phyloP scores from a whole-genome alignment of 2,797 vertebrate species.

The Nasua narica region DNA sequence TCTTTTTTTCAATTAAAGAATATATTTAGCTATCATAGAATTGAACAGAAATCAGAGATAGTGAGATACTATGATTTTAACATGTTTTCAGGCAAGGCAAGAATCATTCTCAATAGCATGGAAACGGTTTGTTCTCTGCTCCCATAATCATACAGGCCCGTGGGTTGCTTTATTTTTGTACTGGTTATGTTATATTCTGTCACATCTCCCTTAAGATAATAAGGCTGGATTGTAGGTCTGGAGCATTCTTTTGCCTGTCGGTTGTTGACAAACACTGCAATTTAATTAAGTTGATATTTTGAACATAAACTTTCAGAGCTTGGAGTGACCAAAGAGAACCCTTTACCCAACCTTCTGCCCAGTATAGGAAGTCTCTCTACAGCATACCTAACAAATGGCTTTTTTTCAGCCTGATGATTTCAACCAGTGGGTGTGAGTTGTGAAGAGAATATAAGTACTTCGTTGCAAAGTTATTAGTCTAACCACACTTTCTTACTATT shows the following conservation, averaged over 20 bases:
- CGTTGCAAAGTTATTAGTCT: not conserved
- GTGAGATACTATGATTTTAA: not conserved
- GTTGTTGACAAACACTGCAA: not conserved
- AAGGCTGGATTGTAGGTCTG: not conserved
- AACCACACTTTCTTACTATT: not conserved
- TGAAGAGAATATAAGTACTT: not conserved
- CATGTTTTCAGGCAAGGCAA: not conserved
- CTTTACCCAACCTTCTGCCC: not conserved
- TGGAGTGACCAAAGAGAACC: not conserved
- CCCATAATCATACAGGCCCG: not conserved
- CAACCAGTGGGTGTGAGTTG: not conserved
- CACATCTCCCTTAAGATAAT: not conserved
- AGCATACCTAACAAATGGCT: not conserved
- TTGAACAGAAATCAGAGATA: not conserved
- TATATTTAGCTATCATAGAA: not conserved
- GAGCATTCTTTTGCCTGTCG: not conserved
- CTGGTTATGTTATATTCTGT: not conserved
- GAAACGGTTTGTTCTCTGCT: not conserved
- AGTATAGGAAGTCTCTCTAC: not conserved
- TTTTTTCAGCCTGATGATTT: not conserved
- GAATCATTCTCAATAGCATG: not conserved
- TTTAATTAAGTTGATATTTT: slow-evolving; percentile 28
- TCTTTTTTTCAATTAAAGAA: not conserved
- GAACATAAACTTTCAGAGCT: not conserved
- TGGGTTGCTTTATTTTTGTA: not conserved